Evolutionary conservation across 2,797 vertebrate species (phyloP).

Genomic region (Hirundo rustica): DNA sequence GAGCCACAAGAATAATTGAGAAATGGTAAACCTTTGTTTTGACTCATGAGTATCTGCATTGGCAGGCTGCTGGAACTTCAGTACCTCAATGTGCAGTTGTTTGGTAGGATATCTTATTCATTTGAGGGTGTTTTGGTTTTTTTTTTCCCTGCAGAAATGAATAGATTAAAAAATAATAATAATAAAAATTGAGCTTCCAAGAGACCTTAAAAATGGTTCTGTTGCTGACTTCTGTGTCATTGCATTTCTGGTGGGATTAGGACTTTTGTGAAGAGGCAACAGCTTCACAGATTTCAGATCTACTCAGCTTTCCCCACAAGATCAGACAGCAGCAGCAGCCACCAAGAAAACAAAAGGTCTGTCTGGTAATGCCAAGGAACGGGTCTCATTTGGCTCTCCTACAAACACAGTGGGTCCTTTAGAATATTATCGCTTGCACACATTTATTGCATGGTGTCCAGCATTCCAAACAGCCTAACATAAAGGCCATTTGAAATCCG

Average conservation of each 20-base stretch:
- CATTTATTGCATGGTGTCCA: neutral
- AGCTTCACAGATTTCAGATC: neutral
- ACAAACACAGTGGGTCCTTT: neutral
- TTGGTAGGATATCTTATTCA: neutral
- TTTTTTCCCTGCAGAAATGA: neutral
- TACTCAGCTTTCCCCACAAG: neutral
- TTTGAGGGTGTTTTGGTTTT: fast-evolving
- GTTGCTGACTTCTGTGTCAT: neutral
- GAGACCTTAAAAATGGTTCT: neutral
- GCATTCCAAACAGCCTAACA: neutral
- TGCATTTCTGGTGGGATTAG: neutral
- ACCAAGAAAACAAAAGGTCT: neutral
- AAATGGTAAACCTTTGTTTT: neutral
- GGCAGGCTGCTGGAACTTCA: neutral
- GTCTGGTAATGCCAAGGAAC: neutral
- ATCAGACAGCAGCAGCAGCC: neutral
- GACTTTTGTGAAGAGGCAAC: neutral
- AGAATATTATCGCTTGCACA: neutral
- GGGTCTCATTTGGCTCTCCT: neutral
- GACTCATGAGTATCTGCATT: neutral
- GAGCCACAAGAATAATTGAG: neutral
- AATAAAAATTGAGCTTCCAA: neutral
- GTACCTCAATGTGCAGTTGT: neutral
- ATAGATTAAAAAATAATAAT: neutral
- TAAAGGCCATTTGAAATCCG: neutral